Evolutionary conservation across 2,888 invertebrate genomes (phyloP).

Genomic region (Drosophila subquinaria): DNA sequence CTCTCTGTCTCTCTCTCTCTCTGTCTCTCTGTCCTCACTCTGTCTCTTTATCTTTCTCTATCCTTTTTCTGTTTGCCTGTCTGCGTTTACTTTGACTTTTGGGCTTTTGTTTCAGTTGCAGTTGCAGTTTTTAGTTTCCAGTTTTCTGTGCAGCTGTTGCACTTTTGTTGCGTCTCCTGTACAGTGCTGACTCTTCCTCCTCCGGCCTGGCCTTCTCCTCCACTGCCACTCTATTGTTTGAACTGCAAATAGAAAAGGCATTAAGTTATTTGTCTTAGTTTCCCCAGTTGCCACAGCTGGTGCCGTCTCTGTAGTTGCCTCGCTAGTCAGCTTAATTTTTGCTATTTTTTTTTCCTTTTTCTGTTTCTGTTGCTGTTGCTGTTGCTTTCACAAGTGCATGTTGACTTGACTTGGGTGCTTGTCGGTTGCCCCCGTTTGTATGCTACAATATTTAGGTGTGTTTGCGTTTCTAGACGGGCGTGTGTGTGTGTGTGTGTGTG

Average conservation of each 20-base stretch:
- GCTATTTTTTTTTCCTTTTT: constrained; percentile 8
- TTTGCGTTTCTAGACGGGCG: constrained; percentile 29
- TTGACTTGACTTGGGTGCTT: constrained; percentile 68
- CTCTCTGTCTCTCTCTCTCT: not conserved
- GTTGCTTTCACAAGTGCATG: constrained; percentile 60
- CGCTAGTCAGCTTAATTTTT: constrained; percentile 51
- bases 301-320: constrained; percentile 21
- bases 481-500: constrained; percentile 13
- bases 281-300: constrained; percentile 46
- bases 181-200: constrained; percentile 25
- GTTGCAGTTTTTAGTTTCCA: constrained; percentile 30
- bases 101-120: constrained; percentile 52
- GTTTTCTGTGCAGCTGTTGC: constrained; percentile 72
- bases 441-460: constrained; percentile 70
- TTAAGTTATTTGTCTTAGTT: constrained; percentile 75
- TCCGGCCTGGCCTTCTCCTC: not conserved
- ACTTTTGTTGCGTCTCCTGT: constrained; percentile 69
- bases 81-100: constrained; percentile 59
- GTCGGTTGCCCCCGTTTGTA: constrained; percentile 71
- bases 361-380: constrained; percentile 27
- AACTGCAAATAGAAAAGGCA: constrained; percentile 78
- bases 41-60: not conserved
- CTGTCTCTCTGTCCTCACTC: not conserved
- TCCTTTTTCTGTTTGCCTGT: constrained; percentile 30
- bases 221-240: constrained; percentile 64